Conservation (phyloP, 2,888 invertebrate species). For the Drosophila mettleri region DNA sequence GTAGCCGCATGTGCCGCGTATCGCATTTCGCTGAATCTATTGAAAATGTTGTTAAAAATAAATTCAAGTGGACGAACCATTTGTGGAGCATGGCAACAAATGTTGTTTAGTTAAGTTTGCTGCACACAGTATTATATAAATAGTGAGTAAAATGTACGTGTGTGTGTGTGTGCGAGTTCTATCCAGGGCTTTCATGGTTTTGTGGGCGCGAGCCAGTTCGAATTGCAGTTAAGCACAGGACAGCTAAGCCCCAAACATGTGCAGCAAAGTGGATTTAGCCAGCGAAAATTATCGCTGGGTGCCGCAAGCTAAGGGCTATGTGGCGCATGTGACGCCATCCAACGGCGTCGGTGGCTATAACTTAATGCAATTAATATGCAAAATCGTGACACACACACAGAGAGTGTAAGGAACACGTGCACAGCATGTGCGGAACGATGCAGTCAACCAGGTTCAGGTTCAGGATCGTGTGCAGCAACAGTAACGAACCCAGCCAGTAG, state of each 20-base stretch:
- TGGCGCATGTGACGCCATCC: slow-evolving; percentile 75
- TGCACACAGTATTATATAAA: slow-evolving; percentile 40
- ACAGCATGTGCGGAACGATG: slow-evolving; percentile 80
- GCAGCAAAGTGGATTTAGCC: slow-evolving; percentile 80
- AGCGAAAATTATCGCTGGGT: slow-evolving; percentile 74
- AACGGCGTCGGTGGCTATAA: slow-evolving; percentile 69
- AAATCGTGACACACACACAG: slow-evolving; percentile 77
- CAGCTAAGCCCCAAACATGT: slow-evolving; percentile 67
- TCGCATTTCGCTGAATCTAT: slow-evolving; percentile 65
- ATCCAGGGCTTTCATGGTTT: slow-evolving; percentile 33
- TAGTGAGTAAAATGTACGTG: slow-evolving; percentile 13
- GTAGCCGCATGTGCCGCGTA: slow-evolving; percentile 42
- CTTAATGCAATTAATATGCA: slow-evolving; percentile 84
- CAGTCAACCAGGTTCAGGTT: slow-evolving; percentile 61
- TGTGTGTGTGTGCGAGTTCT: not conserved
- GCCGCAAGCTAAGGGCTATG: slow-evolving; percentile 50
- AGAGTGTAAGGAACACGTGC: slow-evolving; percentile 58
- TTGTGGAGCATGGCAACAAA: slow-evolving; percentile 44
- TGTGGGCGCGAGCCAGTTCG: slow-evolving; percentile 39
- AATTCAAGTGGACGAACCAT: slow-evolving; percentile 56
- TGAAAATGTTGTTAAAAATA: slow-evolving; percentile 68
- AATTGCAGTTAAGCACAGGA: slow-evolving; percentile 66
- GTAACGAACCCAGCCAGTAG: slow-evolving; percentile 51
- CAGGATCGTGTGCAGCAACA: slow-evolving; percentile 62
- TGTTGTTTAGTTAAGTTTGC: slow-evolving; percentile 46